A percentile compares a stretch with the other conserved stretches of the same genome.
Conservation (phyloP, 1,140 invertebrate genomes). For the Gyrodactylus bullatarudis region DNA sequence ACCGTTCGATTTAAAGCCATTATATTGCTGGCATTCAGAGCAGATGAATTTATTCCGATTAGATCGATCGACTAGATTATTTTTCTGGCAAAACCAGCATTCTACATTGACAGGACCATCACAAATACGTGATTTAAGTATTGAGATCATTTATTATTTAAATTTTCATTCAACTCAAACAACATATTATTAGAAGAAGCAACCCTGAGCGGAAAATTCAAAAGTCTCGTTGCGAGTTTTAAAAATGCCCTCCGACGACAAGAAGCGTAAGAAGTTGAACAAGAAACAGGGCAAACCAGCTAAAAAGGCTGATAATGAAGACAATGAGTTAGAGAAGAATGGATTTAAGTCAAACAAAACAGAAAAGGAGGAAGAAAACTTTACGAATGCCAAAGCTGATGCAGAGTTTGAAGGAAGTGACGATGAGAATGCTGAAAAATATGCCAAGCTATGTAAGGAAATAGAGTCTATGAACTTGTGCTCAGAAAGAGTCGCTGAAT, state of each 20-base stretch:
- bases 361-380: neutral
- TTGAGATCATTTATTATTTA: neutral
- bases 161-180: neutral
- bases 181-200: no score
- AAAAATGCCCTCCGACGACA: neutral
- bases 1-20: neutral
- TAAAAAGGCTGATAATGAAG: no score
- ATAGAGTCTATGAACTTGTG: slow-evolving; percentile 4
- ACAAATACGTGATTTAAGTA: neutral
- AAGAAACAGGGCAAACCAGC: neutral
- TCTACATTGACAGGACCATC: neutral
- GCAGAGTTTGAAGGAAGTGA: slow-evolving; percentile 5
- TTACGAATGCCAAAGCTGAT: neutral
- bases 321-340: no score
- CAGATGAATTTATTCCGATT: neutral
- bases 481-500: slow-evolving; percentile 45
- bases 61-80: neutral
- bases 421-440: neutral
- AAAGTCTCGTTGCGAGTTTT: neutral
- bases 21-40: neutral
- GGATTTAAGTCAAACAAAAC: neutral
- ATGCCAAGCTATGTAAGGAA: neutral
- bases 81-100: neutral
- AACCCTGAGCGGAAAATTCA: no score
- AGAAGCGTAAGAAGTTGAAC: neutral